These are phyloP conservation scores for Nanorana parkeri DNA, from an alignment of 2,113 vertebrate species.

Conservation along the genomic window DNA sequence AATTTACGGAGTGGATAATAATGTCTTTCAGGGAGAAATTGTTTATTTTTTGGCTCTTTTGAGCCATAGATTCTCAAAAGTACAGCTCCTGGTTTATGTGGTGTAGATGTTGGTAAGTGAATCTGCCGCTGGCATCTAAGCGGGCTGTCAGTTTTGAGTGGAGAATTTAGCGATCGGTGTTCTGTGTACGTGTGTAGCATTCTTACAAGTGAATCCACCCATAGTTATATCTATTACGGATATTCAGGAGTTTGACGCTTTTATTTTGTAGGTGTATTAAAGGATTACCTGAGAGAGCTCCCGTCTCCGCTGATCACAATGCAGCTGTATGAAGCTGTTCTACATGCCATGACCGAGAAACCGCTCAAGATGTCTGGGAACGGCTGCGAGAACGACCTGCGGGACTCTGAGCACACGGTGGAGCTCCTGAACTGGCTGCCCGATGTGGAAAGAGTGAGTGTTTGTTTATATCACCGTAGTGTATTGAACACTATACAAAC, in stretches of 20 bases:
- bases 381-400: slow-evolving; percentile 86
- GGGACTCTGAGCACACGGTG: slow-evolving; percentile 83
- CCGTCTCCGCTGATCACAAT: slow-evolving; percentile 93
- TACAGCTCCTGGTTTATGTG: no score
- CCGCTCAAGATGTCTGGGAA: slow-evolving; percentile 84
- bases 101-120: no score
- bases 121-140: no score
- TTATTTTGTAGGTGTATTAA: slow-evolving; percentile 84
- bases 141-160: no score
- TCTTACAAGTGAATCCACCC: no score
- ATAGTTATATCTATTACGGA: no score
- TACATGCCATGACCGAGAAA: slow-evolving; percentile 86
- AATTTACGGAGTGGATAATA: no score
- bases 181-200: no score
- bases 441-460: slow-evolving; percentile 88
- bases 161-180: no score
- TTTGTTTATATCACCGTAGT: background rate
- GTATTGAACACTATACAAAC: background rate
- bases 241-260: no score
- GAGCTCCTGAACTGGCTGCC: slow-evolving; percentile 87
- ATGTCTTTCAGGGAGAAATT: background rate
- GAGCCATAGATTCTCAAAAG: no score
- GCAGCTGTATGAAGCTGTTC: slow-evolving; percentile 89
- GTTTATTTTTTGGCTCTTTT: no score
- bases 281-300: slow-evolving; percentile 95